Evolutionary conservation across 2,113 vertebrate species (phyloP), one percentile per base, ranked within the genome.

Genomic region (Pygoscelis adeliae): DNA sequence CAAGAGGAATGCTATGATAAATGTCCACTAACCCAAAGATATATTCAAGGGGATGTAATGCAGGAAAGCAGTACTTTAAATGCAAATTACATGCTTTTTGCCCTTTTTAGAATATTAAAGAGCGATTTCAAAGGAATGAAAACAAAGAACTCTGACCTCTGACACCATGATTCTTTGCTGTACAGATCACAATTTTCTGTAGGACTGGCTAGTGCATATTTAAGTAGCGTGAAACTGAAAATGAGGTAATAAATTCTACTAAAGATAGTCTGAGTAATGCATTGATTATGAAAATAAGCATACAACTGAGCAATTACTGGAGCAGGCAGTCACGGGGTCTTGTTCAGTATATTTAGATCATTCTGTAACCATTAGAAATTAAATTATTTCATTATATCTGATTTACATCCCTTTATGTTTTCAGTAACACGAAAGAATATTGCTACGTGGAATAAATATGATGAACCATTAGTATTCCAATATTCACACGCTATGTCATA

Each of bases 91-190:
- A 84, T 90, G 97, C 89, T 97, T 97, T 96, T 96, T 97, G 96
- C 96, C 96, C 96, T 96, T 95, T 93, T 90, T 55, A 97, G 97
- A 98, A 97, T 97, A 98, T 98, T 97, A 98, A 98, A 97, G 90
- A 96, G 67, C 26, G 11, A 98, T 98, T 98, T 95, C 93, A 97
- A 97, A 95, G 95, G 95, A 89, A 95, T 91, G 94, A 94, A 97
- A 97, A 97, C 96, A 94, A 89, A 98, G 96, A 97, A 97, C 97
- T 98, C 95, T 98, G 96, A 97, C 98, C 98, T 98, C 97, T 94
- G 94, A 98, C 91, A 97, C 74, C 85, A 83, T 47, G 89, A 97
- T 97, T 97, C 96, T 94, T 96, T 85, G 89, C 96, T 83, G 88
- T 52, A 83, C 89, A 94, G 96, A 97, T 96, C 95, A 86, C 92